Conservation (phyloP, 2,888 invertebrate species). For the Tuberolachnus salignus region DNA sequence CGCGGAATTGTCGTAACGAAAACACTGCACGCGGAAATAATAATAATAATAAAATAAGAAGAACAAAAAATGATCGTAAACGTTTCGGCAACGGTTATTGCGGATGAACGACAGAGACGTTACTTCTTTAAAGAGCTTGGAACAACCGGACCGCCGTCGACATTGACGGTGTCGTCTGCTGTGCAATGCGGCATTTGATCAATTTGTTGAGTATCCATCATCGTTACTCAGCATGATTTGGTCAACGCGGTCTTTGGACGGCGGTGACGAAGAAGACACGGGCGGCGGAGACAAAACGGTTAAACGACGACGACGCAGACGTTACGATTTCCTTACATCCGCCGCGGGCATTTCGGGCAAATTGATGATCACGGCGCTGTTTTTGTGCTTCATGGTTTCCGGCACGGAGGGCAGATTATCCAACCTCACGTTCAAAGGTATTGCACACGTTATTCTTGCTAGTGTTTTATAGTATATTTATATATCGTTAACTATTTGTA, state of each 20-base stretch:
- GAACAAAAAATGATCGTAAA: slow-evolving; percentile 20
- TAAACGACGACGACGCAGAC: neutral
- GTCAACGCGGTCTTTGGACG: neutral
- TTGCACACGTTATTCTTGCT: neutral
- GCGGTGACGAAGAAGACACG: slow-evolving; percentile 17
- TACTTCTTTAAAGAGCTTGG: neutral
- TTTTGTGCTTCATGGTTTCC: neutral
- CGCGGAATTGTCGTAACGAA: neutral
- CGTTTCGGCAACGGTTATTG: neutral
- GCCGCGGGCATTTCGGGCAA: neutral
- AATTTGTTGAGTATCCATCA: neutral
- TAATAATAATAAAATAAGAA: too few species aligned
- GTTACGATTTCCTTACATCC: neutral
- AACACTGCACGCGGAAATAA: neutral
- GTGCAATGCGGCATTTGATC: neutral
- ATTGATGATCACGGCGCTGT: neutral
- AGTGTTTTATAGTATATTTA: too few species aligned
- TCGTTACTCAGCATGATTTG: neutral
- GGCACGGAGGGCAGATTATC: slow-evolving; percentile 13
- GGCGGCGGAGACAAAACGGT: neutral
- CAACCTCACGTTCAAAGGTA: slow-evolving; percentile 43
- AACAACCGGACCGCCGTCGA: neutral
- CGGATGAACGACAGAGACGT: neutral
- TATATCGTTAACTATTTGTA: too few species aligned
- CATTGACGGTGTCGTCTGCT: neutral